Evolutionary conservation across 2,113 vertebrate species (phyloP).

Genomic region (Copsychus sechellarum): DNA sequence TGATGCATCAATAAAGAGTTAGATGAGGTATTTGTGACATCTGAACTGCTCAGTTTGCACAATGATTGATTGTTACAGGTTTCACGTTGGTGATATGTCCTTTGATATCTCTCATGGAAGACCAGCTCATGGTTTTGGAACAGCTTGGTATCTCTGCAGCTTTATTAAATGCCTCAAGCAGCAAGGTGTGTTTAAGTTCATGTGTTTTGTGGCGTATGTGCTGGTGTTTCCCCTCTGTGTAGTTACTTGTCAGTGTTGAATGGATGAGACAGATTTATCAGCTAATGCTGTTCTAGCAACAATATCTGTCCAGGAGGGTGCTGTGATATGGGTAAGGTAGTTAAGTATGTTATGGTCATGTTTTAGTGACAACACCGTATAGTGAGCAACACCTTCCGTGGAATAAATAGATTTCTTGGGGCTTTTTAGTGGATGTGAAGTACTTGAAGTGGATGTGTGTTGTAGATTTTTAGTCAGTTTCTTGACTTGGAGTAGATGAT

Average conservation of each 20-base stretch:
- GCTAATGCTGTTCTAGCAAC: neutral
- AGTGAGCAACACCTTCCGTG: neutral
- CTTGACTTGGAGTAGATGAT: neutral
- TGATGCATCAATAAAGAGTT: neutral
- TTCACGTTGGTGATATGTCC: constrained; percentile 93
- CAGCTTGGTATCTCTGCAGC: constrained; percentile 83
- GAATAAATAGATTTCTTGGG: neutral
- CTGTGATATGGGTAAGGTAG: neutral
- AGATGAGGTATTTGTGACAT: neutral
- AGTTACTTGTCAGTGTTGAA: neutral
- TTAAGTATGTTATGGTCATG: neutral
- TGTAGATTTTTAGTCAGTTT: neutral
- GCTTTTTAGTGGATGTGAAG: neutral
- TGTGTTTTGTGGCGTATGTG: neutral
- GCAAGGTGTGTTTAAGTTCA: constrained; percentile 76
- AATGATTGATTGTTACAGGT: constrained; percentile 73
- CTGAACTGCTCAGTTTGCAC: neutral
- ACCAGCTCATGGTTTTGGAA: constrained; percentile 93
- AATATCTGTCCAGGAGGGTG: neutral
- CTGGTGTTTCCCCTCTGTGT: neutral
- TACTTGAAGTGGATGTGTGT: neutral
- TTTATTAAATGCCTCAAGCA: constrained; percentile 88
- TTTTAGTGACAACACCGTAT: neutral
- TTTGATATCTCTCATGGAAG: constrained; percentile 95
- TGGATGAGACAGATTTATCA: neutral